These are phyloP conservation scores for Porites cylindrica DNA, from an alignment of 92 coral and sea anemone genomes.

Conservation along the genomic window DNA sequence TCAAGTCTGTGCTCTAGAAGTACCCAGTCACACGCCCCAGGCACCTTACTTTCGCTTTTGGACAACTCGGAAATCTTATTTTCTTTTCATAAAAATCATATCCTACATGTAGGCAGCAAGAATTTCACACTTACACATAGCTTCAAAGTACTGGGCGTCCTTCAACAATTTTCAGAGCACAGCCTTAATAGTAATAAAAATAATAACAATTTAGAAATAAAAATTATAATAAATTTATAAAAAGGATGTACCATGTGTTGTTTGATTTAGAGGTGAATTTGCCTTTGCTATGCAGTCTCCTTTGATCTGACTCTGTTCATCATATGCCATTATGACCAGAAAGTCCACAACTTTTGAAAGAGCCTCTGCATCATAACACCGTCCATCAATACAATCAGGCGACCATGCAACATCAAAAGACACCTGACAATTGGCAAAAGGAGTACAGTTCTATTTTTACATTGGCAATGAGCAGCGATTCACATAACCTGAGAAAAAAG, in stretches of 20 bases:
- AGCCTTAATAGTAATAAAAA: background rate
- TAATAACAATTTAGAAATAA: background rate
- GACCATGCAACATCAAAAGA: slow-evolving; percentile 99
- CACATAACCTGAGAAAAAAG: background rate
- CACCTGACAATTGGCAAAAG: slow-evolving; percentile 57
- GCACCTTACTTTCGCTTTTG: too few species aligned
- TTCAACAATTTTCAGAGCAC: too few species aligned
- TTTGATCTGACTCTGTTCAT: slow-evolving; percentile 97
- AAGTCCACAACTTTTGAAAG: slow-evolving; percentile 91
- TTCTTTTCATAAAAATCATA: too few species aligned
- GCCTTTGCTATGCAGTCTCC: slow-evolving; percentile 89
- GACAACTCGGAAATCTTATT: too few species aligned
- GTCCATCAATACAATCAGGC: slow-evolving; percentile 95
- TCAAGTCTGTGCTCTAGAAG: too few species aligned
- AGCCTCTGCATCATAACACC: slow-evolving; percentile 92
- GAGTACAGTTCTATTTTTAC: background rate
- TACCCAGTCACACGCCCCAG: too few species aligned
- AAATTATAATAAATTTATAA: background rate
- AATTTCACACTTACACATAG: too few species aligned
- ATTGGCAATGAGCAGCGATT: background rate
- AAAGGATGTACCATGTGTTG: slow-evolving; percentile 72
- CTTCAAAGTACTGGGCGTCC: too few species aligned
- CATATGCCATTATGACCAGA: slow-evolving; percentile 94
- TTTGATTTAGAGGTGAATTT: slow-evolving; percentile 91
- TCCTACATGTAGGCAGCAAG: too few species aligned